These are phyloP conservation scores for Macrochelys suwanniensis DNA, from an alignment of 2,797 vertebrate species.

Conservation along the genomic window DNA sequence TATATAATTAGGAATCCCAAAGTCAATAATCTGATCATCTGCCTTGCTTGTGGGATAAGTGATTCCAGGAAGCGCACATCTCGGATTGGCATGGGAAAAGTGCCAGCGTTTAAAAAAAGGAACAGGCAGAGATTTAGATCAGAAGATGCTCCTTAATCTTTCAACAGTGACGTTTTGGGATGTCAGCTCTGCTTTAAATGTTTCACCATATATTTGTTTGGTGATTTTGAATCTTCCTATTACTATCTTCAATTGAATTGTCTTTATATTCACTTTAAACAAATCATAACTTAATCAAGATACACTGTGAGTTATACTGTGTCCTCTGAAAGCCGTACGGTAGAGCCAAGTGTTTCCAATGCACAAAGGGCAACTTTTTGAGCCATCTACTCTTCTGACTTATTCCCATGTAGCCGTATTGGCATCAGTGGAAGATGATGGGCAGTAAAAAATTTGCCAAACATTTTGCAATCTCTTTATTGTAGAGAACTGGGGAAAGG, in stretches of 20 bases:
- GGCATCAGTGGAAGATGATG: neutral
- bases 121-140: constrained; percentile 64
- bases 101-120: constrained; percentile 70
- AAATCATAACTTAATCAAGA: constrained; percentile 6
- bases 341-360: neutral
- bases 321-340: neutral
- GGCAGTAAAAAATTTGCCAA: neutral
- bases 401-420: rapidly evolving
- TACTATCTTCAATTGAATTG: constrained; percentile 42
- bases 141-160: constrained; percentile 48
- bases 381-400: rapidly evolving
- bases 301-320: neutral
- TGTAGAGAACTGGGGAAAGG: neutral
- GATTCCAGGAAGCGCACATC: constrained; percentile 63
- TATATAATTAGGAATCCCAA: constrained; percentile 65
- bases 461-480: neutral
- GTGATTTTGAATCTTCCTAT: constrained; percentile 21
- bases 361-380: rapidly evolving
- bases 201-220: constrained; percentile 61
- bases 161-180: constrained; percentile 62
- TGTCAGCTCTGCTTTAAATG: constrained; percentile 52
- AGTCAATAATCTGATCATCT: constrained; percentile 74
- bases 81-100: constrained; percentile 59
- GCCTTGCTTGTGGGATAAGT: constrained; percentile 50
- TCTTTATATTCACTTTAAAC: neutral